These are phyloP conservation scores for Dendropsophus ebraccatus DNA, from an alignment of 2,113 vertebrate species.

Conservation along the genomic window DNA sequence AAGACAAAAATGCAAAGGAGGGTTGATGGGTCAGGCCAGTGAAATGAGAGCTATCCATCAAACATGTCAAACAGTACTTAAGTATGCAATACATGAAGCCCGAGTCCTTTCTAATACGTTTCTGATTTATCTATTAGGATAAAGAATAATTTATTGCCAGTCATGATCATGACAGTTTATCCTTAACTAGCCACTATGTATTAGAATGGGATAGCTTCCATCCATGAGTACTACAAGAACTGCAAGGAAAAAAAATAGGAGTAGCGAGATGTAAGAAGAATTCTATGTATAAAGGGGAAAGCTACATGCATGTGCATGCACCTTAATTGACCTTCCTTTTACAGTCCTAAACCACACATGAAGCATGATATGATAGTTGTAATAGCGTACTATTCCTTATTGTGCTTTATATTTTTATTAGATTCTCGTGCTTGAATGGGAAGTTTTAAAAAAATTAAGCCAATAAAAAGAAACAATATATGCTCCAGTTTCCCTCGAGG, in stretches of 20 bases:
- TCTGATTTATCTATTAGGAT: not conserved
- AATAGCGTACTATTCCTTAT: no score
- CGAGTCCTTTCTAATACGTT: not conserved
- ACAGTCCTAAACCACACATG: no score
- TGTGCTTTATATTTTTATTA: no score
- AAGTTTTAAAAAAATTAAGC: no score
- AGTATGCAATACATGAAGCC: not conserved
- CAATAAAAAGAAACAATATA: no score
- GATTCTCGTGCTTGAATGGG: no score
- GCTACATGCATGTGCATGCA: not conserved
- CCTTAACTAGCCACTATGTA: not conserved
- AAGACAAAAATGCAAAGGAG: not conserved
- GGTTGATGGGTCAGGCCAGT: not conserved
- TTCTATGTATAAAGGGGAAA: not conserved
- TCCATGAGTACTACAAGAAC: not conserved
- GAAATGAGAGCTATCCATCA: conserved; percentile 3
- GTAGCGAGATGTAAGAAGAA: not conserved
- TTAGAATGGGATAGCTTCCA: not conserved
- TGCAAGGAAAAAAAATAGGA: not conserved
- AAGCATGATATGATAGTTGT: no score
- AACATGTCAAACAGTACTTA: not conserved
- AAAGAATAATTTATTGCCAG: not conserved
- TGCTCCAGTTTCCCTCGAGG: no score
- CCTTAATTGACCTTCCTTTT: no score
- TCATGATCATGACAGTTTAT: not conserved